A percentile compares a stretch with the other conserved stretches of the same genome.
Conservation (phyloP, 2,797 vertebrate species). For the Malurus leucopterus region DNA sequence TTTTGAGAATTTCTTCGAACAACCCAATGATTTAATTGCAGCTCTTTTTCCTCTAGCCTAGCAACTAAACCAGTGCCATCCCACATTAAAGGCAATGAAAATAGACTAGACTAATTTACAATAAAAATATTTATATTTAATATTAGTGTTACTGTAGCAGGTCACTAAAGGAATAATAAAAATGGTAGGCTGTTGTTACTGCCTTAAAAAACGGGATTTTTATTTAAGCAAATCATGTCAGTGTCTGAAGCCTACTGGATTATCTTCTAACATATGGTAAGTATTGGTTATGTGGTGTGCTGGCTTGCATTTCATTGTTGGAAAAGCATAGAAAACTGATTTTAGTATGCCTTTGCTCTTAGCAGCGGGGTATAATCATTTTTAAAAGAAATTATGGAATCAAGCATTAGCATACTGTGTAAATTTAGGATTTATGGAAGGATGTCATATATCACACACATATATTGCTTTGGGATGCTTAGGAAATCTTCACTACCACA, state of each 20-base stretch:
- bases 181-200: slow-evolving; percentile 24
- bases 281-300: slow-evolving; percentile 53
- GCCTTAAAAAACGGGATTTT: slow-evolving; percentile 47
- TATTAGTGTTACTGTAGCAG: slow-evolving; percentile 15
- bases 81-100: slow-evolving; percentile 27
- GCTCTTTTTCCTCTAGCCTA: slow-evolving; percentile 1
- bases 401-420: slow-evolving; percentile 57
- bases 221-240: slow-evolving; percentile 64
- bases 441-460: slow-evolving; percentile 46
- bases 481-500: slow-evolving; percentile 52
- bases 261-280: slow-evolving; percentile 65
- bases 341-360: slow-evolving; percentile 64
- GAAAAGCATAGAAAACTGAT: slow-evolving; percentile 68
- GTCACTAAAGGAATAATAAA: slow-evolving; percentile 53
- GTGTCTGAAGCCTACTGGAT: slow-evolving; percentile 62
- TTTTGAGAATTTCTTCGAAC: slow-evolving; percentile 43
- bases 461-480: slow-evolving; percentile 52
- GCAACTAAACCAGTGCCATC: neutral
- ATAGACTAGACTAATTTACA: slow-evolving; percentile 15
- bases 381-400: slow-evolving; percentile 69
- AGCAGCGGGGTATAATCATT: slow-evolving; percentile 64
- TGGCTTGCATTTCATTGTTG: slow-evolving; percentile 63
- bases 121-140: slow-evolving; percentile 45
- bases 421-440: slow-evolving; percentile 64
- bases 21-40: slow-evolving; percentile 35